phyloP scores from a whole-genome alignment of 2,113 vertebrate species.

The Heterocephalus glaber region DNA sequence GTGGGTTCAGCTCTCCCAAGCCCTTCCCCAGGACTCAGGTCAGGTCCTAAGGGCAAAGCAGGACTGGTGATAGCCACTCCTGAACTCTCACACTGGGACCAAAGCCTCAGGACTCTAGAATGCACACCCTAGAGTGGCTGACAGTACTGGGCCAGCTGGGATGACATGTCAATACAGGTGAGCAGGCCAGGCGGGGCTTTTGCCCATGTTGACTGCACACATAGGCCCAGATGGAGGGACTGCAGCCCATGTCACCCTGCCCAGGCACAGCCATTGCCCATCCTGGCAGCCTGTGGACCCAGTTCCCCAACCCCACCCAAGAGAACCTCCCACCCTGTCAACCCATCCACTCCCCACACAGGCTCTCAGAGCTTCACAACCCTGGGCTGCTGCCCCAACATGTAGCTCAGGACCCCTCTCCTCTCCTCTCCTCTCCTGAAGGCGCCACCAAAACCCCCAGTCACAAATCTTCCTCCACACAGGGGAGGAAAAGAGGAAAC shows the following conservation, averaged over 20 bases:
- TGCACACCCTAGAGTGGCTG: not conserved
- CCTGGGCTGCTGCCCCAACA: not conserved
- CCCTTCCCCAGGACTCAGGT: not conserved
- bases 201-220: slow-evolving; percentile 59
- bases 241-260: not conserved
- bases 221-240: slow-evolving; percentile 54
- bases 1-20: not conserved
- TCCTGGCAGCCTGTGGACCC: not conserved
- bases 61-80: not conserved
- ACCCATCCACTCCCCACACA: not conserved
- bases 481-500: not conserved
- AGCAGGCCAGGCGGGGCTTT: not conserved
- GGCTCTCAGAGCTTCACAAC: not conserved
- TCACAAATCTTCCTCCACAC: not conserved
- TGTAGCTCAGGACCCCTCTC: not conserved
- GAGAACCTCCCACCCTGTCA: not conserved
- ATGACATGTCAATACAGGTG: slow-evolving; percentile 82
- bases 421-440: not conserved
- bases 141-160: slow-evolving; percentile 57
- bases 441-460: not conserved
- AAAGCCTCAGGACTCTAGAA: not conserved
- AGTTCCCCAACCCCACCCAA: not conserved
- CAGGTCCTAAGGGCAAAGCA: not conserved
- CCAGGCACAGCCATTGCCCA: not conserved
- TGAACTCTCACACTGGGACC: not conserved